phyloP scores from a whole-genome alignment of 53 echinoderm and acorn worm genomes.

The Paracentrotus lividus region DNA sequence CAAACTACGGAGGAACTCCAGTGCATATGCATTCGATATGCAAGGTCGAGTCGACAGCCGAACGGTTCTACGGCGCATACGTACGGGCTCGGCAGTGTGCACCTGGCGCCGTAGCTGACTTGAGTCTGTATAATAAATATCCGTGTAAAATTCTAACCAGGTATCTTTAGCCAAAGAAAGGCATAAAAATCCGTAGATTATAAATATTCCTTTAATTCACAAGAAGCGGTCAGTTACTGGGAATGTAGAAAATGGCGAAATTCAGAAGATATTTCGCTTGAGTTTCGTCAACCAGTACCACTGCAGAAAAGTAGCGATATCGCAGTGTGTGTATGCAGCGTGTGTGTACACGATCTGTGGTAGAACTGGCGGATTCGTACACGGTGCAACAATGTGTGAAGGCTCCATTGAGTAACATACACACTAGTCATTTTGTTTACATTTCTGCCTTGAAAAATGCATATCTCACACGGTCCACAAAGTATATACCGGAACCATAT shows the following conservation, averaged over 20 bases:
- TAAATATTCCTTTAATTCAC: background rate
- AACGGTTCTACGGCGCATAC: conserved; percentile 5
- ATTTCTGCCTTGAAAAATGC: conserved; percentile 6
- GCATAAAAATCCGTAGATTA: background rate
- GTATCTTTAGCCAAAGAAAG: background rate
- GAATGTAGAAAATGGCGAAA: background rate
- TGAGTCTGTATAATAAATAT: background rate
- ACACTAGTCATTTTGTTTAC: conserved; percentile 56
- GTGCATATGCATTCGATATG: background rate
- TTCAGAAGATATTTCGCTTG: background rate
- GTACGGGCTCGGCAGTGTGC: background rate
- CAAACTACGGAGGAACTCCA: background rate
- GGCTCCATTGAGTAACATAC: background rate
- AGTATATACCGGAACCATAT: background rate
- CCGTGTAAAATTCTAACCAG: background rate
- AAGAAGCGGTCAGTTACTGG: background rate
- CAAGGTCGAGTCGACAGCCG: background rate
- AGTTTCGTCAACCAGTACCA: background rate
- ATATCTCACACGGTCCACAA: conserved; percentile 1
- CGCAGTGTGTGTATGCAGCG: background rate
- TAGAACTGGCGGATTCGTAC: background rate
- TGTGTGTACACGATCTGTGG: background rate
- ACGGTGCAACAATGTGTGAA: background rate
- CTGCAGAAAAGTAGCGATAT: background rate
- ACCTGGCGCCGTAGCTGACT: background rate